Evolutionary conservation across 1,140 invertebrate genomes (phyloP), one percentile per base, ranked within the genome.

Genomic region (Linepithema humile): DNA sequence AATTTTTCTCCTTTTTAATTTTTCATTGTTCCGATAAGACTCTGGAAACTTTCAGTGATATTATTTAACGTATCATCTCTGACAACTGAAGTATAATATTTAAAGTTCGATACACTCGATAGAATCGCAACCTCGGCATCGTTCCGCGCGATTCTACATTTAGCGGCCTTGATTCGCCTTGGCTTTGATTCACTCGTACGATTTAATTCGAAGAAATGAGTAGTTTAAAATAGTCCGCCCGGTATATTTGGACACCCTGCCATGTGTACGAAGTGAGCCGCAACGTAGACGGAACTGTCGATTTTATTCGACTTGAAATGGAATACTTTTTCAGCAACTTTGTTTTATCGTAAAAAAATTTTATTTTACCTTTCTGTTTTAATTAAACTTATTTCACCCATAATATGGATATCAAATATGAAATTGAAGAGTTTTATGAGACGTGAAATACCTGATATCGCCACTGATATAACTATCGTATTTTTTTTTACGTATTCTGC

Each of bases 121-220:
- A 38, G 23, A 29, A 20, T 12, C 23, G 23, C 20, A 32, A 0
- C 15, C 32, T 23, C 20, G 38, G 7, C 20, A 5, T 50, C 17
- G 2, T n/a, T 65, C 32, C 17, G 3, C 26, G 17, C 12, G 38
- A 70, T 69, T 80, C 64, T 35, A 80, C 35, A 57, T 80, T 80
- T 80, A 43, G 50, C n/a, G 64, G 75, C 64, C 75, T 80, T 70
- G 75, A 78, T 78, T 78, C 38, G 62, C 48, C 75, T 78, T 69
- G 62, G 62, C 62, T 69, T 78, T 78, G 62, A 80, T 80, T 80
- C 64, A 57, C 38, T 80, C 64, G 48, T 69, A 59, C 38, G 48
- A 80, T 80, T 80, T 80, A 80, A 80, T 70, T 80, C 64, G 75
- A 80, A 69, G 64, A 80, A 80, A 69, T 78, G 75, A 80, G 35